phyloP scores from a whole-genome alignment of 2,797 vertebrate genomes.

The Tapirus indicus region DNA sequence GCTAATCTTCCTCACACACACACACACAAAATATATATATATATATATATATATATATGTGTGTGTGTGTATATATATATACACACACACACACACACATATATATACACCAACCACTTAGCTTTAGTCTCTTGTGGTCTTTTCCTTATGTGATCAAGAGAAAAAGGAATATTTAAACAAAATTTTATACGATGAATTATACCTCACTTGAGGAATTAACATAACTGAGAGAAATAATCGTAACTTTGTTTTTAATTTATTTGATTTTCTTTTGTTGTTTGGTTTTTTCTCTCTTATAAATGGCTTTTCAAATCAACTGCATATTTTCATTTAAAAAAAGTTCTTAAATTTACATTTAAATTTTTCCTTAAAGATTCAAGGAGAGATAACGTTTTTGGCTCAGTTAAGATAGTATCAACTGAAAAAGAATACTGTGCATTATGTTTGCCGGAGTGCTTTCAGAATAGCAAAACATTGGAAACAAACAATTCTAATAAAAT shows the following conservation, averaged over 20 bases:
- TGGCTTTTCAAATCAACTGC: not conserved
- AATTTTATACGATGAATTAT: not conserved
- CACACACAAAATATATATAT: too few species aligned
- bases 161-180: not conserved
- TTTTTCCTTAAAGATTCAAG: conserved; percentile 12
- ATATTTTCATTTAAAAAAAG: not conserved
- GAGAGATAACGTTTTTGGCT: not conserved
- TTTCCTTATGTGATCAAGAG: not conserved
- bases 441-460: not conserved
- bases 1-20: too few species aligned
- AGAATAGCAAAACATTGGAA: not conserved
- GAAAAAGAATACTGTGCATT: not conserved
- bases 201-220: not conserved
- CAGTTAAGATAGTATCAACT: not conserved
- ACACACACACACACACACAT: too few species aligned
- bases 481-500: not conserved
- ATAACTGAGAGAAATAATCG: not conserved
- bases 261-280: not conserved
- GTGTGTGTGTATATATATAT: too few species aligned
- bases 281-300: conserved; percentile 1
- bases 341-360: conserved; percentile 23
- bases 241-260: not conserved
- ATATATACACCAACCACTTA: not conserved
- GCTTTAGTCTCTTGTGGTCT: too few species aligned
- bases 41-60: too few species aligned